Conservation (phyloP, 2,888 invertebrate species). For the Brassicogethes aeneus region DNA sequence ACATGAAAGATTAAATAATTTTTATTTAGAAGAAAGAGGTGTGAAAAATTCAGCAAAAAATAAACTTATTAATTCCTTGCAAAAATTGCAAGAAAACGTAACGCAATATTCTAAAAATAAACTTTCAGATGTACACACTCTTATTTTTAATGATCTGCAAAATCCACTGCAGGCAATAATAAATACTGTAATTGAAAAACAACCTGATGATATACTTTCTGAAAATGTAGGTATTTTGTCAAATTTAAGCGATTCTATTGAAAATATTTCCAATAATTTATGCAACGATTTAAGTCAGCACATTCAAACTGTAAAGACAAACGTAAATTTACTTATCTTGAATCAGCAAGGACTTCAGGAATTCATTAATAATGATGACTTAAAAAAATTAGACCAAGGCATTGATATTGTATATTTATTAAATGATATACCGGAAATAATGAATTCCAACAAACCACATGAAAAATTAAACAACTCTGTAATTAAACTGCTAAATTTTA, state of each 20-base stretch:
- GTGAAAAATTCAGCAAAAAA: slow-evolving; percentile 8
- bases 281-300: slow-evolving; percentile 21
- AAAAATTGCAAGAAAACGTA: slow-evolving; percentile 21
- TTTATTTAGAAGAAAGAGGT: slow-evolving; percentile 12
- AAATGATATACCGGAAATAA: not conserved
- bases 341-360: not conserved
- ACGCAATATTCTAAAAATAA: slow-evolving; percentile 14
- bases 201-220: slow-evolving; percentile 13
- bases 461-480: slow-evolving; percentile 26
- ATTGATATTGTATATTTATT: not conserved
- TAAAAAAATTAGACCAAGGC: slow-evolving; percentile 7
- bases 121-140: slow-evolving; percentile 14
- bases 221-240: slow-evolving; percentile 23
- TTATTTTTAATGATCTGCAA: slow-evolving; percentile 28
- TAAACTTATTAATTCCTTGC: slow-evolving; percentile 11
- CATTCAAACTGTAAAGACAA: slow-evolving; percentile 21
- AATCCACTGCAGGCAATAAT: slow-evolving; percentile 28
- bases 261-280: slow-evolving; percentile 17
- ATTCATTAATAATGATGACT: slow-evolving; percentile 5
- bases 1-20: slow-evolving; percentile 19
- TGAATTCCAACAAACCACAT: slow-evolving; percentile 13
- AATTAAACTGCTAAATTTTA: slow-evolving; percentile 28
- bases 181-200: slow-evolving; percentile 14
- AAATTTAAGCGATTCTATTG: slow-evolving; percentile 24
- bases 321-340: slow-evolving; percentile 13